Percentiles rank a stretch among this genome's conserved stretches.
Conservation (phyloP, 2,797 vertebrate species). For the Euphonia xanthogaster region DNA sequence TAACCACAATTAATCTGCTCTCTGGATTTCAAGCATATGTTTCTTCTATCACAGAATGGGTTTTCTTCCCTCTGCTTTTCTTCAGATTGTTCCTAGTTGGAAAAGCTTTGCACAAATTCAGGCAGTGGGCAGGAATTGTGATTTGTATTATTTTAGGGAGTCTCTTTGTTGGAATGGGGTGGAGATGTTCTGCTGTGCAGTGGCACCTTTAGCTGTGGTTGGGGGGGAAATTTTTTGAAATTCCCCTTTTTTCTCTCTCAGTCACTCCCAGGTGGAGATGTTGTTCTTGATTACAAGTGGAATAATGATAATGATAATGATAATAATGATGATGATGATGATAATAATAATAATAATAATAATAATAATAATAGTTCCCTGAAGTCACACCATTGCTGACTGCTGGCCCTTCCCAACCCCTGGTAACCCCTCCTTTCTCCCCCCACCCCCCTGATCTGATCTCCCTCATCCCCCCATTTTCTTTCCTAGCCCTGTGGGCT, state of each 20-base stretch:
- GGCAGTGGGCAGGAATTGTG: not conserved
- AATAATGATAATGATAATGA: not conserved
- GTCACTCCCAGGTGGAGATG: not conserved
- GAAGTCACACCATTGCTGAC: not conserved
- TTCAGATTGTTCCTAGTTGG: not conserved
- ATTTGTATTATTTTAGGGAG: not conserved
- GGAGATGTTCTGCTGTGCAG: not conserved
- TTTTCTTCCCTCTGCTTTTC: not conserved
- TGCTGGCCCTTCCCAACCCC: not conserved
- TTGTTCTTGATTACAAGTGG: not conserved
- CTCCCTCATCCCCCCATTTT: conserved; percentile 25
- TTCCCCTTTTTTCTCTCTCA: not conserved
- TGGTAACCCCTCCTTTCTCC: not conserved
- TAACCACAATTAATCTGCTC: conserved; percentile 53
- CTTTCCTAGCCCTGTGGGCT: conserved; percentile 34
- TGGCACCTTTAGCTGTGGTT: not conserved
- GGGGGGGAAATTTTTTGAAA: not conserved
- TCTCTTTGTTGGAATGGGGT: not conserved
- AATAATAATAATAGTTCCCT: not conserved
- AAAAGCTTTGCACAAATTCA: not conserved
- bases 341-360: not conserved
- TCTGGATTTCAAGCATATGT: conserved; percentile 20
- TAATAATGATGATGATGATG: not conserved
- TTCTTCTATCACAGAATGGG: not conserved
- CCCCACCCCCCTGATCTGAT: not conserved